A percentile compares a stretch with the other conserved stretches of the same genome.
These are phyloP conservation scores for Meda fulgida DNA, from an alignment of 2,797 vertebrate genomes.

Conservation along the genomic window DNA sequence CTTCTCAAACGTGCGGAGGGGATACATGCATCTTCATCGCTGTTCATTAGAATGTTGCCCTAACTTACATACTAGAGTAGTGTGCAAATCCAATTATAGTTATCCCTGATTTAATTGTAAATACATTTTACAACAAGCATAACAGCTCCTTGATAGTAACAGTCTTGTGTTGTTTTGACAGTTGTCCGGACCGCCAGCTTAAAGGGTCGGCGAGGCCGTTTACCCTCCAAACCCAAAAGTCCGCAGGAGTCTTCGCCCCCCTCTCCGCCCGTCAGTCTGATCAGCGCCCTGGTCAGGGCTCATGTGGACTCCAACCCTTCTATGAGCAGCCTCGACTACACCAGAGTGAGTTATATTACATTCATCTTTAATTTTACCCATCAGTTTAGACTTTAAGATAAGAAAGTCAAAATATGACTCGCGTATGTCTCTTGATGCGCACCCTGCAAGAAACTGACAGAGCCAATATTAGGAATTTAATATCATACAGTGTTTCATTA, in stretches of 20 bases:
- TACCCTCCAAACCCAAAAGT: conserved; percentile 98
- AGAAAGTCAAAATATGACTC: neutral
- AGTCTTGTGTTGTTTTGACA: conserved; percentile 65
- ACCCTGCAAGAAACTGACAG: neutral
- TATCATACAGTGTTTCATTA: conserved; percentile 57
- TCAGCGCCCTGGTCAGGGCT: conserved; percentile 95
- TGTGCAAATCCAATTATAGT: neutral
- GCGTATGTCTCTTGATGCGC: neutral
- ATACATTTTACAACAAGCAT: neutral
- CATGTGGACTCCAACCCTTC: conserved; percentile 99
- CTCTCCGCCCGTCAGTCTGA: conserved; percentile 96
- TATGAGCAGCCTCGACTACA: conserved; percentile 98
- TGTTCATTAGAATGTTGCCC: neutral
- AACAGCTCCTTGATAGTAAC: conserved; percentile 4
- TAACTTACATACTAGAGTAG: neutral
- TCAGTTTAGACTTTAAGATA: conserved; percentile 11
- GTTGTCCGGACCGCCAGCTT: conserved; percentile 98
- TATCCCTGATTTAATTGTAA: neutral
- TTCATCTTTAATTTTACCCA: conserved; percentile 13
- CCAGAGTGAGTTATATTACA: conserved; percentile 85
- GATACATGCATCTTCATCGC: neutral
- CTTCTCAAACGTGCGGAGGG: neutral
- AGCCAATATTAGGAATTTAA: conserved; percentile 61
- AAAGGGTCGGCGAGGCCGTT: conserved; percentile 95
- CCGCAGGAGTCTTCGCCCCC: conserved; percentile 95